Evolutionary conservation across 1,140 invertebrate species (phyloP), one percentile per base, ranked within the genome.

Genomic region (Babylonia areolata): DNA sequence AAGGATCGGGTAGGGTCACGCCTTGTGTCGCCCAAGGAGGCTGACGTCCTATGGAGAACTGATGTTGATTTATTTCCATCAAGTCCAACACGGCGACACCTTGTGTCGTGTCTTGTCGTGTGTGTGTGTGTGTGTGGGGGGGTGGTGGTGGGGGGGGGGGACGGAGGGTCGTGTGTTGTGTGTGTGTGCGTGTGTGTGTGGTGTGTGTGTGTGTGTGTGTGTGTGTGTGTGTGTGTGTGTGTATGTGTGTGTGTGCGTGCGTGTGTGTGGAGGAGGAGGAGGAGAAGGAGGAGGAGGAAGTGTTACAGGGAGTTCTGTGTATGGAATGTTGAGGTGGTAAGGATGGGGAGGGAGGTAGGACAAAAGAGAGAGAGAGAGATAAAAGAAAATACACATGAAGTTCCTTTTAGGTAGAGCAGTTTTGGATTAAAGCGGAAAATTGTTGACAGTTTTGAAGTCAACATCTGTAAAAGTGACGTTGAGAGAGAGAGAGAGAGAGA

Each of bases 51-150:
- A 0, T 9, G 46, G 17, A 17, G 46, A 9, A 51, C 15, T 23
- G 58, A 64, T 12, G 58, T 64, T 64, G 58, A 64, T 64, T 64
- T 64, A 64, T 64, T 64, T 64, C 58, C 15, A 64, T 64, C 15
- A 64, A 64, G 58, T 64, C n/a, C 58, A 64, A 64, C 58, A 64
- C 58, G 58, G 58, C 15, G 23, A 64, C 58, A 64, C 58, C 58
- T 64, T 64, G 20, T 64, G 58, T 64, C 28, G 17, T n/a, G 58
- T 64, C 58, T 12, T 64, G 58, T 64, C 58, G 5, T 23, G 58
- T 23, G 5, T 23, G 58, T 23, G 6, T 64, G 46, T 9, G 2
- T 51, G 0, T 46, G 42, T 5, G 42, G 42, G 15, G 42, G 15
- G 42, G 42, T 15, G 42, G 42, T 5, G 42, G 42, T 5, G 42